A percentile compares a stretch with the other conserved stretches of the same genome.
Conservation (phyloP, 64 coral and sea anemone species). For the Astreopora myriophthalma region DNA sequence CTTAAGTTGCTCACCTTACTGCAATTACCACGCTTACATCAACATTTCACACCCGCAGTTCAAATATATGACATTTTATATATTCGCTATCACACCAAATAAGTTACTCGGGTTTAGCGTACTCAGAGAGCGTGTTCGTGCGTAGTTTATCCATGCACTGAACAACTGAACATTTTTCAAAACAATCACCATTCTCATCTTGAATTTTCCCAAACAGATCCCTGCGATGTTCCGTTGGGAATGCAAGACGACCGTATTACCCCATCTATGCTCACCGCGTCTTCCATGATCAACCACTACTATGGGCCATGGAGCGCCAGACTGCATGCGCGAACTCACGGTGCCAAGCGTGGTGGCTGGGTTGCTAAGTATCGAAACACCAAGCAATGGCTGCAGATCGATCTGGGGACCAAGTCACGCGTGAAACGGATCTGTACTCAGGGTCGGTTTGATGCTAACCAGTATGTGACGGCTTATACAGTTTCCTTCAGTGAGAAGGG, state of each 20-base stretch:
- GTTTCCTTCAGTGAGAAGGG: slow-evolving; percentile 78
- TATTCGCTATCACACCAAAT: too few relatives aligned
- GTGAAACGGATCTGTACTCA: slow-evolving; percentile 78
- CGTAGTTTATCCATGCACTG: too few relatives aligned
- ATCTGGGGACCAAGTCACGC: slow-evolving; percentile 66
- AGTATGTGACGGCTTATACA: slow-evolving; percentile 82
- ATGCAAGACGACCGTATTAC: slow-evolving; percentile 82
- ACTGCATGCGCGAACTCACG: not conserved
- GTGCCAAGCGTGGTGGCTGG: slow-evolving; percentile 53
- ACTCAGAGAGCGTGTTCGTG: too few relatives aligned
- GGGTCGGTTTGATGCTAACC: slow-evolving; percentile 73
- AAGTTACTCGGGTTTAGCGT: too few relatives aligned
- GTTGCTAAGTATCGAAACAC: slow-evolving; percentile 56
- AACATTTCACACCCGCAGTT: too few relatives aligned
- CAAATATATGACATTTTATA: too few relatives aligned
- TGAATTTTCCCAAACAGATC: not conserved
- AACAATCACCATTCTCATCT: not conserved
- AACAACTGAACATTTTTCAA: too few relatives aligned
- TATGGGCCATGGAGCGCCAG: slow-evolving; percentile 59
- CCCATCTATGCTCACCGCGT: slow-evolving; percentile 66
- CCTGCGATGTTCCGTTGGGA: slow-evolving; percentile 75
- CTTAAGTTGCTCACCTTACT: too few relatives aligned
- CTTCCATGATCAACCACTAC: slow-evolving; percentile 65
- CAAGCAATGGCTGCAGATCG: slow-evolving; percentile 76
- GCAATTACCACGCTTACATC: too few relatives aligned